A percentile compares a stretch with the other conserved stretches of the same genome.
Evolutionary conservation across 2,797 vertebrate species (phyloP).

Genomic region (Falco peregrinus): DNA sequence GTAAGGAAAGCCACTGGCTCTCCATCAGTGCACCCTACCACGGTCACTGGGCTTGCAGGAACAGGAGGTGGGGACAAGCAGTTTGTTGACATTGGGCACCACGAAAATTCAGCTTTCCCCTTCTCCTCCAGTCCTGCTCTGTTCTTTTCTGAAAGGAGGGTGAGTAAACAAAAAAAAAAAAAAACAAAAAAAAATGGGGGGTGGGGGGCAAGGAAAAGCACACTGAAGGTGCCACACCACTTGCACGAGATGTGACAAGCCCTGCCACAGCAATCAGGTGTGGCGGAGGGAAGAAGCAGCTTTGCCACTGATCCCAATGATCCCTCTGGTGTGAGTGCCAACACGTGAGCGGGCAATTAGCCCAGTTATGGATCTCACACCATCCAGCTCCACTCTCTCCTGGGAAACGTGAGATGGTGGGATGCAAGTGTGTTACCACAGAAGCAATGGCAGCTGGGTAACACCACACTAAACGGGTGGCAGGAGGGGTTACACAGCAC

Average conservation of each 20-base stretch:
- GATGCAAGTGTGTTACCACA: background rate
- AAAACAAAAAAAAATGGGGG: background rate
- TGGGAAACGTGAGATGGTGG: background rate
- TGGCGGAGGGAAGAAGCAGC: background rate
- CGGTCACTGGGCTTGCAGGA: background rate
- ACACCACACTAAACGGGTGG: background rate
- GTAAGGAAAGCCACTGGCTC: background rate
- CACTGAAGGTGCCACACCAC: background rate
- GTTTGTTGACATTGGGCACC: background rate
- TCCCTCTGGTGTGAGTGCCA: background rate
- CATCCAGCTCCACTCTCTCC: background rate
- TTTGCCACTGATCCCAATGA: background rate
- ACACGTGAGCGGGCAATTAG: rapidly evolving
- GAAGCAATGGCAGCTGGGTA: background rate
- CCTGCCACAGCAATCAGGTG: background rate
- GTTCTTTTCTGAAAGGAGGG: background rate
- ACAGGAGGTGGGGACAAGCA: background rate
- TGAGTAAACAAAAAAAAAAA: too few species aligned
- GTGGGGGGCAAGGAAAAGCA: background rate
- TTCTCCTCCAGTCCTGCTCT: background rate
- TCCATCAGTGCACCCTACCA: background rate
- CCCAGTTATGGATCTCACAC: background rate
- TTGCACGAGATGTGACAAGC: background rate
- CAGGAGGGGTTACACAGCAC: background rate
- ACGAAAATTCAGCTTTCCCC: background rate